Percentiles rank a stretch among this genome's conserved stretches.
phyloP scores from a whole-genome alignment of 2,888 invertebrate species.

The Agapostemon virescens region DNA sequence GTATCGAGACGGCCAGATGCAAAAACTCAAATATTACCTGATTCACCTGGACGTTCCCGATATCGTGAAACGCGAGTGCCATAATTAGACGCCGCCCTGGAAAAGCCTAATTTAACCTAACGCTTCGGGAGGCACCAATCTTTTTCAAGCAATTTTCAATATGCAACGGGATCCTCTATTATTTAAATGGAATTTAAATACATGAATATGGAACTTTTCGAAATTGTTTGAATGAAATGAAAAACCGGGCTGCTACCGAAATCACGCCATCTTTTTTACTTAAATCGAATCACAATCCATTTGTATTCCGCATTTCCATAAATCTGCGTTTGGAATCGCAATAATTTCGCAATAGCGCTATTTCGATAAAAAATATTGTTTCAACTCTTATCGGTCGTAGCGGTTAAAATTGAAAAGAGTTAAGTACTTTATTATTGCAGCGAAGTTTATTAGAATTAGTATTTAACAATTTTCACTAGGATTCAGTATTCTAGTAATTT shows the following conservation, averaged over 20 bases:
- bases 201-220: not conserved
- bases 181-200: not conserved
- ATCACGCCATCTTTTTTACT: not conserved
- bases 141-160: not conserved
- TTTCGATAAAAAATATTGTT: not conserved
- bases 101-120: not conserved
- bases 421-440: no score
- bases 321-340: not conserved
- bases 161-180: not conserved
- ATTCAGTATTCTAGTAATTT: no score
- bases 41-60: constrained; percentile 18
- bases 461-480: no score
- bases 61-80: constrained; percentile 21
- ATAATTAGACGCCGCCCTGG: not conserved
- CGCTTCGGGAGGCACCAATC: not conserved
- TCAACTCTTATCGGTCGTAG: not conserved
- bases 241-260: not conserved
- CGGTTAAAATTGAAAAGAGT: no score
- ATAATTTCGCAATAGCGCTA: not conserved
- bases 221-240: not conserved
- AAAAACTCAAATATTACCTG: constrained; percentile 33
- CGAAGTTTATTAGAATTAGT: no score
- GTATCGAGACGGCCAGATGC: constrained; percentile 32
- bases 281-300: not conserved
- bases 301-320: not conserved